phyloP scores from a whole-genome alignment of 2,888 invertebrate genomes.

The Drosophila macrospina region DNA sequence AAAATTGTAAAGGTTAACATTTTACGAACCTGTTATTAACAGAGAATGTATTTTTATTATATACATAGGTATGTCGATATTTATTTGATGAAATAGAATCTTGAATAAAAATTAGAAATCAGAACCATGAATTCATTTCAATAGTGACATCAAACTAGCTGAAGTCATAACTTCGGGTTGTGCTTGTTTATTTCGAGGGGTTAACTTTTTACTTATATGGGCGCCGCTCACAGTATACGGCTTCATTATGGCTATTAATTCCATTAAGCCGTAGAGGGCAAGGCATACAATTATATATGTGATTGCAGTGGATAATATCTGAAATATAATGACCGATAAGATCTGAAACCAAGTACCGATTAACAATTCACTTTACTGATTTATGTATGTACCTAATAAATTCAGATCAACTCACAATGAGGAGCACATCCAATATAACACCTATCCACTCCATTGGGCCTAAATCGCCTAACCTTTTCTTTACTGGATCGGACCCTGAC shows the following conservation, averaged over 20 bases:
- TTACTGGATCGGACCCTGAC: conserved; percentile 18
- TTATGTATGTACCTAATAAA: conserved; percentile 26
- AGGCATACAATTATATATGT: conserved; percentile 71
- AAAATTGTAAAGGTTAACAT: not conserved
- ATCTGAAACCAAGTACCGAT: conserved; percentile 61
- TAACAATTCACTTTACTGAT: conserved; percentile 27
- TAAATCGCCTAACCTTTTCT: conserved; percentile 10
- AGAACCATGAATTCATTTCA: conserved; percentile 15
- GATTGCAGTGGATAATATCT: conserved; percentile 70
- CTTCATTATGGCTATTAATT: conserved; percentile 46
- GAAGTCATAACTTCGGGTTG: conserved; percentile 46
- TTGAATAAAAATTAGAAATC: not conserved
- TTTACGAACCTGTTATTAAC: not conserved
- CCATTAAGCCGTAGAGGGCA: conserved; percentile 61
- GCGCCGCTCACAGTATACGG: not conserved
- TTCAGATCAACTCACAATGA: conserved; percentile 60
- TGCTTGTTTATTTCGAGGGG: conserved; percentile 24
- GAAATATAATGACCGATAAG: conserved; percentile 70
- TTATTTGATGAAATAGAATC: not conserved
- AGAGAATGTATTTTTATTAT: not conserved
- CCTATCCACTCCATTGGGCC: conserved; percentile 18
- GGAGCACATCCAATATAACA: conserved; percentile 22
- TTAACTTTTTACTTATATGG: conserved; percentile 31
- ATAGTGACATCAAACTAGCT: conserved; percentile 62
- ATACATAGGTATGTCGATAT: not conserved